Conservation (phyloP, 1,140 invertebrate genomes). For the Panulirus ornatus region DNA sequence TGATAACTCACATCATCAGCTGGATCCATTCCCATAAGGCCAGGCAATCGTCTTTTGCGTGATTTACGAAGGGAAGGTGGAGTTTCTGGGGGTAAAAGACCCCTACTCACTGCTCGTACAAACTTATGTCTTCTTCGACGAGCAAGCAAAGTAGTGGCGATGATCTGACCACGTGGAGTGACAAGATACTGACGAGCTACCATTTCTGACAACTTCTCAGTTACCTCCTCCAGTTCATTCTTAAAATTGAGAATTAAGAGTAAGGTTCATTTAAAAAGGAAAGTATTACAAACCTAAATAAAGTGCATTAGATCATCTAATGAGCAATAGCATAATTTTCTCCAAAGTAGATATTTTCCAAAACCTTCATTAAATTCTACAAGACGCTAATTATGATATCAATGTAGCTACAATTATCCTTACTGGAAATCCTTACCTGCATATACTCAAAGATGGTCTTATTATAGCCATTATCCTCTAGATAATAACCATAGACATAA, state of each 20-base stretch:
- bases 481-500: conserved; percentile 85
- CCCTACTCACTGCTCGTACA: conserved; percentile 83
- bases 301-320: too few relatives aligned
- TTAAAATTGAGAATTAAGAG: conserved; percentile 76
- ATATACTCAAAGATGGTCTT: conserved; percentile 86
- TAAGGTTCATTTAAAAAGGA: too few relatives aligned
- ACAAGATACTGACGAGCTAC: conserved; percentile 83
- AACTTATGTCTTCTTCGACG: conserved; percentile 84
- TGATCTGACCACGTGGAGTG: conserved; percentile 83
- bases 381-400: too few relatives aligned
- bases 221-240: conserved; percentile 85
- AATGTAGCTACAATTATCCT: too few relatives aligned
- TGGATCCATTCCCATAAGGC: conserved; percentile 78
- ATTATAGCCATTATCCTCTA: conserved; percentile 84
- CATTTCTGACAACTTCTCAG: conserved; percentile 84
- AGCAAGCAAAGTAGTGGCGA: conserved; percentile 82
- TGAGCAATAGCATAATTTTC: too few relatives aligned
- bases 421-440: conserved; percentile 80
- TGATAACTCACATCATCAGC: conserved; percentile 78
- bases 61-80: conserved; percentile 81
- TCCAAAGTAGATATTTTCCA: too few relatives aligned
- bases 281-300: too few relatives aligned
- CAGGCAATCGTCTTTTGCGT: conserved; percentile 78
- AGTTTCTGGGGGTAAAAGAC: conserved; percentile 84
- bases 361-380: too few relatives aligned